A percentile compares a stretch with the other conserved stretches of the same genome.
phyloP scores from a whole-genome alignment of 2,888 invertebrate genomes.

The Lithophane ornitopus region DNA sequence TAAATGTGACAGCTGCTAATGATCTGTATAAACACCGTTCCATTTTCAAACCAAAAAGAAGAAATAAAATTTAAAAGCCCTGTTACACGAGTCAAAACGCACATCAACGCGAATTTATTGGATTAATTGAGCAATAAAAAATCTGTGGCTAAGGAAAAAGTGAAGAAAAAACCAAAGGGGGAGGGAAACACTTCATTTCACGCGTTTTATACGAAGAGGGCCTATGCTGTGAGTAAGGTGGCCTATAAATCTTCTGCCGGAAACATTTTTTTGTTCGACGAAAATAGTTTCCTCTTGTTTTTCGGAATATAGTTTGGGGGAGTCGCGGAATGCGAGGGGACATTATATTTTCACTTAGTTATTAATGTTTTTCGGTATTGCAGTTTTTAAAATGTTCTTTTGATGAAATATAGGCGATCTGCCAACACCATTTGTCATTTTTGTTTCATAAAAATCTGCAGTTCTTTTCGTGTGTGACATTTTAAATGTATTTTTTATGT shows the following conservation, averaged over 20 bases:
- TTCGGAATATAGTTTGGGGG: slow-evolving; percentile 79
- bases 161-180: slow-evolving; percentile 69
- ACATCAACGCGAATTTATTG: slow-evolving; percentile 78
- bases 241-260: slow-evolving; percentile 87
- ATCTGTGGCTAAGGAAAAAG: slow-evolving; percentile 75
- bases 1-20: slow-evolving; percentile 55
- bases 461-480: slow-evolving; percentile 54
- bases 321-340: slow-evolving; percentile 63
- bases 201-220: slow-evolving; percentile 86
- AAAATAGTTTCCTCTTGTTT: slow-evolving; percentile 90
- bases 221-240: slow-evolving; percentile 79
- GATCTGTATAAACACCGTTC: slow-evolving; percentile 55
- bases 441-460: slow-evolving; percentile 61
- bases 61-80: slow-evolving; percentile 73
- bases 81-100: slow-evolving; percentile 74
- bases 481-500: slow-evolving; percentile 58
- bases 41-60: slow-evolving; percentile 54
- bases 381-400: slow-evolving; percentile 75
- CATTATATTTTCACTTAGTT: slow-evolving; percentile 74
- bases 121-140: slow-evolving; percentile 88
- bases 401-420: slow-evolving; percentile 68
- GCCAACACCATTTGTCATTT: slow-evolving; percentile 71
- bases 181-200: slow-evolving; percentile 89
- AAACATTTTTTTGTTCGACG: slow-evolving; percentile 88
- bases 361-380: slow-evolving; percentile 79